These are phyloP conservation scores for Canis aureus DNA, from an alignment of 2,113 vertebrate species.

Conservation along the genomic window DNA sequence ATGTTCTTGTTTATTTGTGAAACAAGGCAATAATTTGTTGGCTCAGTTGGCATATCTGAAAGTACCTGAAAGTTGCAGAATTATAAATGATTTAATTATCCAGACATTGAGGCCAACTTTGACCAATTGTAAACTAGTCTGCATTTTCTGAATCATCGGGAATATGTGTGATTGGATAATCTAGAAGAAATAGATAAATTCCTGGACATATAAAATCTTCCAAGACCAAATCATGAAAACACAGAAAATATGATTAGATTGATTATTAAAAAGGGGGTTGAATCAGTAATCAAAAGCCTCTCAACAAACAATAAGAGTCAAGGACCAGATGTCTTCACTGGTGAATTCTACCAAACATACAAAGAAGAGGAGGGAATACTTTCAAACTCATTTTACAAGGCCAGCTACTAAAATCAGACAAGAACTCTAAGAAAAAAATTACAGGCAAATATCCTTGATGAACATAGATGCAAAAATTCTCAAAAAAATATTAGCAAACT, in stretches of 20 bases:
- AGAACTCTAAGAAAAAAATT: background rate
- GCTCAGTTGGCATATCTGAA: constrained; percentile 6
- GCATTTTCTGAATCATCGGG: constrained; percentile 34
- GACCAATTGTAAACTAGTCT: background rate
- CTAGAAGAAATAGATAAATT: background rate
- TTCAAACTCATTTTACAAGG: background rate
- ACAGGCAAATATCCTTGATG: background rate
- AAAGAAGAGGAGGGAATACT: background rate
- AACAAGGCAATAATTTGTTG: constrained; percentile 44
- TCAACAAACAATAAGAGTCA: background rate
- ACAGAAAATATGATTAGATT: background rate
- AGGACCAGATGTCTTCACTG: background rate
- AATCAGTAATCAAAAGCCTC: background rate
- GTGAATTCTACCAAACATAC: background rate
- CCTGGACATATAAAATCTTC: background rate
- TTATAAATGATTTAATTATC: constrained; percentile 23
- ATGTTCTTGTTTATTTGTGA: constrained; percentile 42
- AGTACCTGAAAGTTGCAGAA: constrained; percentile 29
- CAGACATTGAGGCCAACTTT: background rate
- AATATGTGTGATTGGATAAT: background rate
- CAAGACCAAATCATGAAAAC: background rate
- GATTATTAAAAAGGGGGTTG: background rate
- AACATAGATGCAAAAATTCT: background rate
- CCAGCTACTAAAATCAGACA: background rate
- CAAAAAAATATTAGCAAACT: background rate